Evolutionary conservation across 2,113 vertebrate genomes (phyloP).

Genomic region (Chionodraco myersi): DNA sequence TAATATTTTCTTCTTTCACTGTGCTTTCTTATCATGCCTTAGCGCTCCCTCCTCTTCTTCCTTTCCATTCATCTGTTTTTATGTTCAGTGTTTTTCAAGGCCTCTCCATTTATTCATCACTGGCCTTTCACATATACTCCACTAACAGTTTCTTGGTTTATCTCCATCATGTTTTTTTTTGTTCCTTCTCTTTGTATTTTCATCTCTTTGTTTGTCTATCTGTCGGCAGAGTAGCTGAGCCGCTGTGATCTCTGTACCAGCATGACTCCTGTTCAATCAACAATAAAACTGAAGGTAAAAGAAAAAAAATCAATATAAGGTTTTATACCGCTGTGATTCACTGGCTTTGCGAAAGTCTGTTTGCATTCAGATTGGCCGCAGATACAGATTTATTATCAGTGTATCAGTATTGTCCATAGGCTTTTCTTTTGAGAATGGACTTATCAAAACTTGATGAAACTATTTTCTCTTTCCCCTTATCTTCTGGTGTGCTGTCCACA

Average conservation of each 20-base stretch:
- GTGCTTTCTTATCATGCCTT: constrained; percentile 4
- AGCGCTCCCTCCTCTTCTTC: neutral
- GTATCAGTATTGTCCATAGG: constrained; percentile 43
- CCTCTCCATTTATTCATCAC: constrained; percentile 1
- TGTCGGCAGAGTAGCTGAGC: constrained; percentile 40
- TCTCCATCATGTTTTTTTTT: neutral
- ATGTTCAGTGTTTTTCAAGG: constrained; percentile 14
- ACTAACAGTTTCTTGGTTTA: neutral
- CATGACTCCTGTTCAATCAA: constrained; percentile 67
- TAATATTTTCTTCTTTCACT: constrained; percentile 14
- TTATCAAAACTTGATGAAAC: constrained; percentile 66
- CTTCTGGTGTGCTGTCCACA: constrained; percentile 19
- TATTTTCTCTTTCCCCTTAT: constrained; percentile 48
- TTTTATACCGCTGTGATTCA: constrained; percentile 60
- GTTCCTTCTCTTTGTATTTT: constrained; percentile 46
- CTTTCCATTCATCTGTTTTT: neutral
- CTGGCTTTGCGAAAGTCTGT: constrained; percentile 51
- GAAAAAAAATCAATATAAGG: constrained; percentile 66
- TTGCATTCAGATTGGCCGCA: constrained; percentile 48
- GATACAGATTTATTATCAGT: constrained; percentile 58
- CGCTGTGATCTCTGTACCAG: constrained; percentile 54
- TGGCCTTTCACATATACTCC: constrained; percentile 21
- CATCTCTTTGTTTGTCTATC: constrained; percentile 54
- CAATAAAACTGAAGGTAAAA: constrained; percentile 63
- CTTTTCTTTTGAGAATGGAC: constrained; percentile 50